These are phyloP conservation scores for Pelvicachromis taeniatus DNA, from an alignment of 2,113 vertebrate species.

Conservation along the genomic window DNA sequence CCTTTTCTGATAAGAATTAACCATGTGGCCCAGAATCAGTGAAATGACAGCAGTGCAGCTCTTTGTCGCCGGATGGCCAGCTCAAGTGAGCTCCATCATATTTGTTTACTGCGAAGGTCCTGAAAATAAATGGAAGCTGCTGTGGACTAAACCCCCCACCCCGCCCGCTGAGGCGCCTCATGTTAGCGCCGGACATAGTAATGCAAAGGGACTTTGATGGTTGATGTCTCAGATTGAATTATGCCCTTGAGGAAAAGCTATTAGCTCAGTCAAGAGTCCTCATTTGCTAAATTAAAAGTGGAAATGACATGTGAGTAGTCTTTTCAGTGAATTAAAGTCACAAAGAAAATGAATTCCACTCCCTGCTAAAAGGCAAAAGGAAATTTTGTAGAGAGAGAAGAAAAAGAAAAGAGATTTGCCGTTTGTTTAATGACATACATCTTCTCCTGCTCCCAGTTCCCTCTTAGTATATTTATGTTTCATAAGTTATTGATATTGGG, in stretches of 20 bases:
- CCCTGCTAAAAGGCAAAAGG: constrained; percentile 38
- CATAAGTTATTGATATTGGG: constrained; percentile 53
- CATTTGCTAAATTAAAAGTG: constrained; percentile 81
- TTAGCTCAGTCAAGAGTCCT: constrained; percentile 76
- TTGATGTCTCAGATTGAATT: constrained; percentile 79
- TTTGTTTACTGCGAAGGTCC: constrained; percentile 63
- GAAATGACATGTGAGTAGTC: constrained; percentile 77
- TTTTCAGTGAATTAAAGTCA: constrained; percentile 73
- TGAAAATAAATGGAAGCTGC: constrained; percentile 65
- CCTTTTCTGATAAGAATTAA: constrained; percentile 26
- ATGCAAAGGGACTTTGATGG: constrained; percentile 76
- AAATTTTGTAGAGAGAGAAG: constrained; percentile 7
- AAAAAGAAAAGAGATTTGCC: constrained; percentile 21
- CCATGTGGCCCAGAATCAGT: constrained; percentile 26
- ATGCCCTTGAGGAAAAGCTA: constrained; percentile 80
- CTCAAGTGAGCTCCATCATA: constrained; percentile 30
- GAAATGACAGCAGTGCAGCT: neutral
- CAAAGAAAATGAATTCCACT: constrained; percentile 59
- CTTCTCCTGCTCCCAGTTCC: constrained; percentile 10
- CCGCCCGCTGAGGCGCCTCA: constrained; percentile 53
- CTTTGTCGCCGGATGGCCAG: constrained; percentile 28
- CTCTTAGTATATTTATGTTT: constrained; percentile 52
- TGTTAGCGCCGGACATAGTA: constrained; percentile 57
- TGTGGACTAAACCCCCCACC: neutral
- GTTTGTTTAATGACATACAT: constrained; percentile 36